phyloP scores from a whole-genome alignment of 2,797 vertebrate species.

The Leuciscus waleckii region DNA sequence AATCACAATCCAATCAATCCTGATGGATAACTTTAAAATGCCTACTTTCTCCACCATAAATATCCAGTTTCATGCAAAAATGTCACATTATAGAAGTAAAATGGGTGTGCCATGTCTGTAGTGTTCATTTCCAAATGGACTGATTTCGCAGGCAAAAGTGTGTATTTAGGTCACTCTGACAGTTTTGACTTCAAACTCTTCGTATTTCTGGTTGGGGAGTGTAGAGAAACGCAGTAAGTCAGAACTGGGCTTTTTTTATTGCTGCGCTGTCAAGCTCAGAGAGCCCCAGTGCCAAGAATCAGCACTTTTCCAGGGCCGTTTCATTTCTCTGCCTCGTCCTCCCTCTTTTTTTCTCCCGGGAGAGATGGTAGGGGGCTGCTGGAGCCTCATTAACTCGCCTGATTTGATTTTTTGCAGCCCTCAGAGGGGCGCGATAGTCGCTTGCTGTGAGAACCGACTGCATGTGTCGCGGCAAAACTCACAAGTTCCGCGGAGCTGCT shows the following conservation, averaged over 20 bases:
- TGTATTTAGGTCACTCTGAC: constrained; percentile 24
- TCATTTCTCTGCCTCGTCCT: constrained; percentile 52
- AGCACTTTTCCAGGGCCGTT: constrained; percentile 66
- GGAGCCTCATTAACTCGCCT: constrained; percentile 46
- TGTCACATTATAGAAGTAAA: not conserved
- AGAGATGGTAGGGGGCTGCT: constrained; percentile 24
- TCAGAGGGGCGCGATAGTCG: constrained; percentile 12
- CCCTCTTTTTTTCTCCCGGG: constrained; percentile 30
- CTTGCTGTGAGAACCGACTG: not conserved
- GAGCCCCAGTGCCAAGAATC: constrained; percentile 58
- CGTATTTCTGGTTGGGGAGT: constrained; percentile 56
- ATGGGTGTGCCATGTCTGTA: not conserved
- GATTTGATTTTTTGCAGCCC: constrained; percentile 25
- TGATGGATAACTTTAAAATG: not conserved
- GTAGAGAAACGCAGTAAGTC: constrained; percentile 65
- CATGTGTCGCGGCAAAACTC: constrained; percentile 20
- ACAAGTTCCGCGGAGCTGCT: not conserved
- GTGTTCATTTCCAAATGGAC: not conserved
- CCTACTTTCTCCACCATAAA: not conserved
- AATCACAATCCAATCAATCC: not conserved
- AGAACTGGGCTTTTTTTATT: constrained; percentile 63
- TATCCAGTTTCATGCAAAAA: not conserved
- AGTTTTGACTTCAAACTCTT: constrained; percentile 19
- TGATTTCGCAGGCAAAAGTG: not conserved
- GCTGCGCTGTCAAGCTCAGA: constrained; percentile 59